Evolutionary conservation across 2,888 invertebrate species (phyloP).

Genomic region (Drosophila melanosoma): DNA sequence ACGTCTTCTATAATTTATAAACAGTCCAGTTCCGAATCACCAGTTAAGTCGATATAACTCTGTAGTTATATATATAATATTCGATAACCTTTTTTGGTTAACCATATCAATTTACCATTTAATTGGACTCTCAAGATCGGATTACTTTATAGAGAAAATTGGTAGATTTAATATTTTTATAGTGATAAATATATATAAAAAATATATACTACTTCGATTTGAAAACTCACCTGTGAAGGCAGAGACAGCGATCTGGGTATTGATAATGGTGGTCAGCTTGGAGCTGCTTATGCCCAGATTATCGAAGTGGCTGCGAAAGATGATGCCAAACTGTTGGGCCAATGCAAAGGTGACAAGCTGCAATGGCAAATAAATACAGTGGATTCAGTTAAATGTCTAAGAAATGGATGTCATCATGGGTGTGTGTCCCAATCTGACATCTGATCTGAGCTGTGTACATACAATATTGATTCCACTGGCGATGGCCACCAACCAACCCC

Average conservation of each 20-base stretch:
- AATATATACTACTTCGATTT: neutral
- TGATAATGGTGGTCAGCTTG: slow-evolving; percentile 89
- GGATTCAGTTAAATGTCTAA: neutral
- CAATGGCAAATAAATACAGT: neutral
- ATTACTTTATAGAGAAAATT: neutral
- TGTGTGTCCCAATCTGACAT: neutral
- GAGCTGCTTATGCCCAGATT: slow-evolving; percentile 88
- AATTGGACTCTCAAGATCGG: neutral
- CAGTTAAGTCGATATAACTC: neutral
- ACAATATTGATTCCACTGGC: slow-evolving; percentile 91
- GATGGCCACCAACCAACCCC: slow-evolving; percentile 90
- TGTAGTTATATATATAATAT: no score
- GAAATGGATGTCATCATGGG: neutral
- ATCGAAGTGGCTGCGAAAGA: slow-evolving; percentile 88
- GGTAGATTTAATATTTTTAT: neutral
- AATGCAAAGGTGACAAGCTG: slow-evolving; percentile 89
- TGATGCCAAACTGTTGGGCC: slow-evolving; percentile 90
- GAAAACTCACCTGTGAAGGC: slow-evolving; percentile 88
- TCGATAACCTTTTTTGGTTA: neutral
- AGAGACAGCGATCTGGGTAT: slow-evolving; percentile 89
- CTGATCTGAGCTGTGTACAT: slow-evolving; percentile 82
- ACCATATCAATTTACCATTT: neutral
- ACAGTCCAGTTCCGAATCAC: neutral
- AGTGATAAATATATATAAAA: neutral
- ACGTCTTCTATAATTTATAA: no score